Evolutionary conservation across 2,888 invertebrate species (phyloP).

Genomic region (Pilophorus perplexus): DNA sequence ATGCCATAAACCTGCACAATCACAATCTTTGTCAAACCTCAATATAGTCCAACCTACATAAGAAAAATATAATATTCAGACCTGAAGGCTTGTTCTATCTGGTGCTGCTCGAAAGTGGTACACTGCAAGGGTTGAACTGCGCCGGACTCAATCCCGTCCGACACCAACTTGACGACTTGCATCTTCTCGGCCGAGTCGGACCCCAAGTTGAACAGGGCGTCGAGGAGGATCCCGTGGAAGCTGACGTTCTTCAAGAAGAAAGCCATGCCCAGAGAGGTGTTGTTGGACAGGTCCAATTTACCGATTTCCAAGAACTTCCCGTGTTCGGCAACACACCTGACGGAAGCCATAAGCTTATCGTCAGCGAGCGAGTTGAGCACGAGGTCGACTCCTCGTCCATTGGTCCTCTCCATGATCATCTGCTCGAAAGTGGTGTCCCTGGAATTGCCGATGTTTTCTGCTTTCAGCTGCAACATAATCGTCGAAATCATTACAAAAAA

Average conservation of each 20-base stretch:
- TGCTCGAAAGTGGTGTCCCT: conserved; percentile 92
- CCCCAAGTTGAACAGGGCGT: conserved; percentile 67
- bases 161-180: conserved; percentile 72
- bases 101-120: conserved; percentile 77
- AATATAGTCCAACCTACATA: neutral
- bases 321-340: conserved; percentile 86
- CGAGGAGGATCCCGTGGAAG: conserved; percentile 93
- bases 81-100: conserved; percentile 89
- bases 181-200: conserved; percentile 65
- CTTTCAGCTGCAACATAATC: conserved; percentile 60
- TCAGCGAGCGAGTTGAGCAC: conserved; percentile 95
- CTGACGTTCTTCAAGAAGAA: conserved; percentile 93
- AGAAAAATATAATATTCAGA: neutral
- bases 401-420: conserved; percentile 76
- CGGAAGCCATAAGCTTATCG: conserved; percentile 90
- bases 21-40: neutral
- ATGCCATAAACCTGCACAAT: conserved; percentile 74
- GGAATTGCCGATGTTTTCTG: conserved; percentile 84
- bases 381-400: conserved; percentile 88
- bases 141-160: conserved; percentile 81
- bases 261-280: conserved; percentile 82
- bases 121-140: conserved; percentile 83
- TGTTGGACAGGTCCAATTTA: conserved; percentile 93
- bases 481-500: too few relatives aligned
- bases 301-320: conserved; percentile 98